Evolutionary conservation across 2,797 vertebrate species (phyloP), one percentile per base, ranked within the genome.

Genomic region (Chanos chanos): DNA sequence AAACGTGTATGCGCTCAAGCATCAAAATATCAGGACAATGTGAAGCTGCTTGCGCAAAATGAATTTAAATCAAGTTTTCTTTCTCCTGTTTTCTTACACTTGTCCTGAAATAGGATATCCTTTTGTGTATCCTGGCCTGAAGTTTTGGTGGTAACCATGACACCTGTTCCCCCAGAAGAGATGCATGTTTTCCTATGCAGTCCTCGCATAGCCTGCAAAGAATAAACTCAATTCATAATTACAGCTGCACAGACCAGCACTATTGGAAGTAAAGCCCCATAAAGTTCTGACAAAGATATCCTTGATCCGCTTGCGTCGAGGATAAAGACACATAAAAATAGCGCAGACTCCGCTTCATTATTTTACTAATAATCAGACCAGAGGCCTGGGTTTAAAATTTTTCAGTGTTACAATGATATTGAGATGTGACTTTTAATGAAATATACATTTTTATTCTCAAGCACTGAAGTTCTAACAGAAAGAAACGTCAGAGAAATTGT

Each of bases 191-290:
- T 41, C 91, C 94, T 27, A 98, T 90, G 66, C 87, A 87, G 80
- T 96, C 92, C 4, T 95, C 91, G 70, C 92, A 94, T 66, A 91
- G 80, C 75, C 96, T 98, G 60, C 28, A 19, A 39, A 25, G 4
- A 58, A 59, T 61, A 30, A 16, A 21, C 34, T 8, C 1, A 41
- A 27, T 45, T 36, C 22, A 5, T 49, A 3, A 22, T n/a, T n/a
- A n/a, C n/a, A n/a, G n/a, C n/a, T n/a, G n/a, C n/a, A n/a, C n/a
- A 15, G 6, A 37, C 1, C 1, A 12, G 40, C 15, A 4, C 27
- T 8, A 4, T 8, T 8, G 9, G 2, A 33, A 3, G 8, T 10
- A 48, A 28, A 18, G 18, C 16, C 5, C 49, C 8, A n/a, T 40
- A 12, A 15, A 5, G 13, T 25, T 34, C 2, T n/a, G n/a, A n/a